Base-by-base conservation (phyloP, 2,888 invertebrate species). In the Cinara cedri region DNA sequence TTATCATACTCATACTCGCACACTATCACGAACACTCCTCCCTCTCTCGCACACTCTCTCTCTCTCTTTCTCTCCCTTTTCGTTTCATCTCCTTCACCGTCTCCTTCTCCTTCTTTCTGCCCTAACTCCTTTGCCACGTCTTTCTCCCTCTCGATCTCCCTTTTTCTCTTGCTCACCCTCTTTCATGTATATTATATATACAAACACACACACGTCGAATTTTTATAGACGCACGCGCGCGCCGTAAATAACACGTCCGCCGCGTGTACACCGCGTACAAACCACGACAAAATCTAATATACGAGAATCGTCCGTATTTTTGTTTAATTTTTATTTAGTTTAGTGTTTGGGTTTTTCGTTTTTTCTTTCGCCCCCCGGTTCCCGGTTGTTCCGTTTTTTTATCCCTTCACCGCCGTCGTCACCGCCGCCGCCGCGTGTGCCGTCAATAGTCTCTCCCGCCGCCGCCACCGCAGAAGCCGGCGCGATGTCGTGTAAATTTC, bases 401-500 rank as follows among this genome's bases (percentile, higher is more conserved):
- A 3, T 34, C 42, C 68, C 24, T 16, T 26, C 49, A 14, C 57
- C 26, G 13, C 24, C 57, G 14, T 16, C 14, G 26, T 1, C 16
- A n/a, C 57, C 54, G 57, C 16, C 24, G 26, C 4, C 68, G 51
- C 51, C 34, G 68, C 49, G 46, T 49, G 66, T 54, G 34, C 66
- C 66, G n/a, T 46, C 49, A 24, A 13, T n/a, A 63, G 34, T 34
- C 34, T 4, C 46, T 44, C 21, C 44, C 65, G 19, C 34, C 34
- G 70, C 10, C 70, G 55, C 51, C 71, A 55, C 21, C 66, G 21
- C 44, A 19, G 46, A 49, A 21, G 66, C 66, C 66, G 66, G 46
- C 19, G 44, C 66, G 46, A 44, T 66, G 21, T 21, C 66, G 66
- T n/a, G 24, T 62, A 62, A 62, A 62, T 51, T 70, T 51, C 68